Percentiles rank a stretch among this genome's conserved stretches.
Evolutionary conservation across 2,797 vertebrate species (phyloP).

Genomic region (Myotis pilosus): DNA sequence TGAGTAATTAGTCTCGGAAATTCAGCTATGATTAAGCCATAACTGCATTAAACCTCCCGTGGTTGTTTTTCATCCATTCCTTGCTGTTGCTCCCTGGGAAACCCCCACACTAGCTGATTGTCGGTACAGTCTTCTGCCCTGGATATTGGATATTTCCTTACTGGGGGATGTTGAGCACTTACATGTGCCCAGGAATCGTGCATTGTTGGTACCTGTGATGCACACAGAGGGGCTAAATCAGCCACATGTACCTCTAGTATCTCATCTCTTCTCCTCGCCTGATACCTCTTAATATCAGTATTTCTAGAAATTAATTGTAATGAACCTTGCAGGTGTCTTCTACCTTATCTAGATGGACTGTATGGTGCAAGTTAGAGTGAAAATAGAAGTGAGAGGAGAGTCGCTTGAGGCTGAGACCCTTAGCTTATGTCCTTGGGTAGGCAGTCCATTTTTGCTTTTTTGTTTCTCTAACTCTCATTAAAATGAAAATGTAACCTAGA

Average conservation of each 20-base stretch:
- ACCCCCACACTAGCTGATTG: background rate
- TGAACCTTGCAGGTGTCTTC: background rate
- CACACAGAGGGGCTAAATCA: background rate
- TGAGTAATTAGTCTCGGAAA: background rate
- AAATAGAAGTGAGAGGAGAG: background rate
- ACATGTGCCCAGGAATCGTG: rapidly evolving
- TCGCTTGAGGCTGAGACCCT: background rate
- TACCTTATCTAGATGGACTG: background rate
- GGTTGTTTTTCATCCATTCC: background rate
- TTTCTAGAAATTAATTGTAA: background rate
- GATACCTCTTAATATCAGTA: background rate
- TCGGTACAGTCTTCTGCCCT: background rate
- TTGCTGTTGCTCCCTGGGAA: background rate
- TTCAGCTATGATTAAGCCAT: background rate
- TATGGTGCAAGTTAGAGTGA: background rate
- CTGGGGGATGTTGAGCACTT: background rate
- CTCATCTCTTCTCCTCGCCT: background rate
- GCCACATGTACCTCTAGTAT: background rate
- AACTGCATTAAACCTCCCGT: background rate
- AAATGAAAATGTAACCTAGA: slow-evolving; percentile 3
- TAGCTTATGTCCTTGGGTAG: background rate
- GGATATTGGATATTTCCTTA: background rate
- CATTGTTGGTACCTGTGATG: background rate
- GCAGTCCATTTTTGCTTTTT: background rate
- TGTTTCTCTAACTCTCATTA: background rate